Conservation (phyloP, 2,888 invertebrate genomes). For the Coleophora flavipennella region DNA sequence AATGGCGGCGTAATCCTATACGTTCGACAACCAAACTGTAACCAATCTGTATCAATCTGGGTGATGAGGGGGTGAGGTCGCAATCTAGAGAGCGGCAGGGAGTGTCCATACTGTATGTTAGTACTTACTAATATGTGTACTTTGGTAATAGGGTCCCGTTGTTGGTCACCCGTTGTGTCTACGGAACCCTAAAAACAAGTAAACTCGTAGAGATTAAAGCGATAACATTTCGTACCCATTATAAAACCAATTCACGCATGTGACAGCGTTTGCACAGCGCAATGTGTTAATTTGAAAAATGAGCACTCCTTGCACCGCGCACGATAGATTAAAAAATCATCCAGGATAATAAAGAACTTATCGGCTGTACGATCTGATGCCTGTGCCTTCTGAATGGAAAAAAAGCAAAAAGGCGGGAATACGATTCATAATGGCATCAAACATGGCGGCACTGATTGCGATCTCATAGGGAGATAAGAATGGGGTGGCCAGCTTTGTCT, state of each 20-base stretch:
- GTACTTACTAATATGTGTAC: too few species aligned
- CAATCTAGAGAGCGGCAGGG: too few species aligned
- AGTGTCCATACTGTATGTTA: too few species aligned
- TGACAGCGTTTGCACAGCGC: slow-evolving; percentile 22
- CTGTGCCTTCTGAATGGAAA: slow-evolving; percentile 54
- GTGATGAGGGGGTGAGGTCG: too few species aligned
- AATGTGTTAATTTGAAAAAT: slow-evolving; percentile 50
- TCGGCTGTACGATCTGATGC: slow-evolving; percentile 65
- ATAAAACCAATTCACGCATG: slow-evolving; percentile 4
- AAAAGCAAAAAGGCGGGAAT: slow-evolving; percentile 62
- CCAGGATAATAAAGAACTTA: slow-evolving; percentile 68
- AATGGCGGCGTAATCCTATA: too few species aligned
- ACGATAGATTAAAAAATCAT: slow-evolving; percentile 65
- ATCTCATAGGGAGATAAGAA: slow-evolving; percentile 57
- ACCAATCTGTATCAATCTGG: too few species aligned
- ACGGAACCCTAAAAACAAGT: too few species aligned
- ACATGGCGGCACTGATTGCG: slow-evolving; percentile 66
- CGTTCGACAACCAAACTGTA: too few species aligned
- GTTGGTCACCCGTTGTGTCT: too few species aligned
- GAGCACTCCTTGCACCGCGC: slow-evolving; percentile 32
- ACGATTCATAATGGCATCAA: slow-evolving; percentile 66
- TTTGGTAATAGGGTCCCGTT: too few species aligned
- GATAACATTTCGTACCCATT: neutral
- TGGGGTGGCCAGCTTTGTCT: slow-evolving; percentile 59
- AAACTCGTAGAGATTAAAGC: neutral